phyloP scores from a whole-genome alignment of 2,113 vertebrate genomes.

The Lophotis ruficrista region DNA sequence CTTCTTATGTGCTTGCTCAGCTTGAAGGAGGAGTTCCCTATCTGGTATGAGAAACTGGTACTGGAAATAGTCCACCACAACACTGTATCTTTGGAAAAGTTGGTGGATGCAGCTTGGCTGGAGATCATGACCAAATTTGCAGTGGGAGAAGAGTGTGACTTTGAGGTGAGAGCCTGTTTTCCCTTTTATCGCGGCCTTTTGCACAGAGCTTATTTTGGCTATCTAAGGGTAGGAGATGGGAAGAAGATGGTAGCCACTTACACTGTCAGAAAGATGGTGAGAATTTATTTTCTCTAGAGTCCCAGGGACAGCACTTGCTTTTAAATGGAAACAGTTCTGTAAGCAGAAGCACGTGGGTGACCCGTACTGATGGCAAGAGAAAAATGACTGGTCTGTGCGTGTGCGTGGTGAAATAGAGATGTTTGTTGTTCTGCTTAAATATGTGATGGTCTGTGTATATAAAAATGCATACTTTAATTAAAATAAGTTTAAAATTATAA shows the following conservation, averaged over 20 bases:
- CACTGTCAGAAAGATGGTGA: neutral
- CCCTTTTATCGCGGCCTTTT: neutral
- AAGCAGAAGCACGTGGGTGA: neutral
- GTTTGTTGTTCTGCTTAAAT: neutral
- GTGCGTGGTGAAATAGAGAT: neutral
- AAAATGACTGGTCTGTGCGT: neutral
- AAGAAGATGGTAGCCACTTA: neutral
- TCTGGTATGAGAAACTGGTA: constrained; percentile 96
- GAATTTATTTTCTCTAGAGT: neutral
- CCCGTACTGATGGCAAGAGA: neutral
- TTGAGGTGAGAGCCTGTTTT: constrained; percentile 81
- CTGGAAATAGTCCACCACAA: constrained; percentile 97
- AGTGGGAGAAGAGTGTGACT: constrained; percentile 94
- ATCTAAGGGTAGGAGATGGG: neutral
- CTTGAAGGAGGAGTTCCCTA: constrained; percentile 94
- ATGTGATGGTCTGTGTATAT: neutral
- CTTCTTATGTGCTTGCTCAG: constrained; percentile 70
- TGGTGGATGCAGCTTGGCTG: constrained; percentile 93
- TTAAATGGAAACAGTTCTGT: neutral
- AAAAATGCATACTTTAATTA: neutral
- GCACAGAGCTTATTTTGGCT: neutral
- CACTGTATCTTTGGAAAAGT: constrained; percentile 94
- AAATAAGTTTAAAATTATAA: neutral
- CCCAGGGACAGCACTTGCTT: neutral
- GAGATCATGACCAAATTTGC: constrained; percentile 98